phyloP scores from a whole-genome alignment of 1,140 invertebrate species.

The Drosophila bocki region DNA sequence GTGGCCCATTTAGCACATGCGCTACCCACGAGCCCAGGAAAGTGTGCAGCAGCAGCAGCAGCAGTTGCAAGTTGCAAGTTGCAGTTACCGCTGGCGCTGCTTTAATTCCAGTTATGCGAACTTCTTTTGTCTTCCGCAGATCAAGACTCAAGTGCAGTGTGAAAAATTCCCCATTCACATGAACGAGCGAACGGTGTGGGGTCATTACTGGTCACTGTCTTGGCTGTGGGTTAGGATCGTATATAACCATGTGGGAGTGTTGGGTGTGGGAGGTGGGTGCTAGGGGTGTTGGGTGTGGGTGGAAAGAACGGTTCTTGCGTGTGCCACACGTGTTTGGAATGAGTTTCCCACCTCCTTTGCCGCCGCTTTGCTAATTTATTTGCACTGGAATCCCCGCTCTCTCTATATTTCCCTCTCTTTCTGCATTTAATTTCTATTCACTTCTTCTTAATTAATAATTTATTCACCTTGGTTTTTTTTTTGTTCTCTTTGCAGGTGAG shows the following conservation, averaged over 20 bases:
- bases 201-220: conserved; percentile 79
- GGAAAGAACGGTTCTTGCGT: conserved; percentile 64
- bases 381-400: conserved; percentile 50
- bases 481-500: conserved; percentile 67
- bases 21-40: conserved; percentile 68
- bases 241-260: not conserved
- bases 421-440: conserved; percentile 3
- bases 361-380: conserved; percentile 71
- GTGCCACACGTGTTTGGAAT: conserved; percentile 63
- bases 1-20: conserved; percentile 76
- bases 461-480: conserved; percentile 44
- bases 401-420: not conserved
- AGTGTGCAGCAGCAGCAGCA: conserved; percentile 16
- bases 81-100: conserved; percentile 60
- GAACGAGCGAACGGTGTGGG: conserved; percentile 50
- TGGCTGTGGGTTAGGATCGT: conserved; percentile 25
- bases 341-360: conserved; percentile 52
- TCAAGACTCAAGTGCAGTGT: conserved; percentile 64
- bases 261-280: not conserved
- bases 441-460: conserved; percentile 69
- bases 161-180: conserved; percentile 77
- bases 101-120: conserved; percentile 83
- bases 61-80: conserved; percentile 16
- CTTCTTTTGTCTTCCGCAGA: conserved; percentile 71
- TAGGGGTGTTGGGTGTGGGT: not conserved